A percentile compares a stretch with the other conserved stretches of the same genome.
These are phyloP conservation scores for Scatophagus argus DNA, from an alignment of 2,113 vertebrate genomes.

Conservation along the genomic window DNA sequence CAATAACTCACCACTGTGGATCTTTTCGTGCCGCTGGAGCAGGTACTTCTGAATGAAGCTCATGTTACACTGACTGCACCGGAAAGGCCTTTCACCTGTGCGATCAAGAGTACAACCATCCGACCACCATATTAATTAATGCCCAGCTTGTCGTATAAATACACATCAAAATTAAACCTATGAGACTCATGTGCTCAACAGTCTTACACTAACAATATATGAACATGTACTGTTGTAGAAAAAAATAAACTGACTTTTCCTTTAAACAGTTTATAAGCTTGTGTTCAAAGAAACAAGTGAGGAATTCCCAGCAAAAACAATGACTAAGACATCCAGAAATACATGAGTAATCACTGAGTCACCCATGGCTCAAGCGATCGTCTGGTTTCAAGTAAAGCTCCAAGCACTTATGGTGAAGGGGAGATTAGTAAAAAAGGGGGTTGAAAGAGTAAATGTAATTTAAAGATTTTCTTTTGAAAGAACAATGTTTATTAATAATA, in stretches of 20 bases:
- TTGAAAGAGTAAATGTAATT: neutral
- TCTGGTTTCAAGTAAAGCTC: slow-evolving; percentile 42
- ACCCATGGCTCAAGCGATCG: neutral
- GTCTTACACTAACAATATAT: neutral
- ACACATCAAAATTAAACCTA: neutral
- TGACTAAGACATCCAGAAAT: slow-evolving; percentile 69
- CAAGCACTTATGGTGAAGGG: neutral
- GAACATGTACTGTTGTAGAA: neutral
- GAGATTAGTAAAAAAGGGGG: neutral
- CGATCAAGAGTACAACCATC: slow-evolving; percentile 77
- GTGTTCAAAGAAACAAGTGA: slow-evolving; percentile 12
- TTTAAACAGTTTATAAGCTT: slow-evolving; percentile 21
- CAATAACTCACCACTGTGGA: slow-evolving; percentile 90
- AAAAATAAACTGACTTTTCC: neutral
- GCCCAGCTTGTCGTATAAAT: neutral
- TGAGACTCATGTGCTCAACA: neutral
- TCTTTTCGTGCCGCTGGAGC: slow-evolving; percentile 97
- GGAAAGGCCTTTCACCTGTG: slow-evolving; percentile 96
- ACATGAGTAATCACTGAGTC: slow-evolving; percentile 63
- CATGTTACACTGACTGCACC: slow-evolving; percentile 99
- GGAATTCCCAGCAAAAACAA: slow-evolving; percentile 63
- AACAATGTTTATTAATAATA: neutral
- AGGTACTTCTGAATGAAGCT: slow-evolving; percentile 99
- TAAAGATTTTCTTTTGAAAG: neutral
- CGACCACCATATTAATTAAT: slow-evolving; percentile 72